Base-by-base conservation (phyloP, 2,888 invertebrate genomes). In the Drosophila kanekoi region DNA sequence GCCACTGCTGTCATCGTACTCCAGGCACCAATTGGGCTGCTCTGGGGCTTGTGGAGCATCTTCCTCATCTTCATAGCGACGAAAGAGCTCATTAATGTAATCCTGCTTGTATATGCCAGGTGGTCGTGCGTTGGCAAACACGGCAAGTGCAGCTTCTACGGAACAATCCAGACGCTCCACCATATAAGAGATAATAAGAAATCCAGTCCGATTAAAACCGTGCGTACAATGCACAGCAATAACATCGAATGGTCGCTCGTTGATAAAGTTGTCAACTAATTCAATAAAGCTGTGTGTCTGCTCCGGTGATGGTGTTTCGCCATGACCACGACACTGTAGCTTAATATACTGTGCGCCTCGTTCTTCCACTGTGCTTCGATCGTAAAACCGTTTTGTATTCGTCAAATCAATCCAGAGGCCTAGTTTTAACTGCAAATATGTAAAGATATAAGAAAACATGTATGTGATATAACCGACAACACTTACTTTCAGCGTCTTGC, bases 21-120 rank as follows among this genome's bases (percentile, higher is more conserved):
- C 98, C 81, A 94, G 93, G 92, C 97, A 98, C 99, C 99, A 99
- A 53, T 95, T 95, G 0, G 99, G 99, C 58, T 96, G 93, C 1
- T 93, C 91, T 0, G 98, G 98, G 1, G 98, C 95, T 0, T 95
- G 94, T 0, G 94, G 94, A 0, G 95, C 95, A 81, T 94, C 95
- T 56, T 93, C 94, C 32, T 95, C 96, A 28, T 95, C 95, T 74
- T 96, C 98, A 91, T 96, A 98, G 2, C 97, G 94, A 62, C 93
- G 93, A 90, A 95, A 98, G 33, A 99, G 92, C 92, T 98, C 98
- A 81, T 95, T 93, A 57, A 99, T 94, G 91, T 99, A 99, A 90
- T 99, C 98, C 76, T 95, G 95, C 92, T 99, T 99, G 93, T 99
- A 99, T 87, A 99, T 99, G 18, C 99, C 99, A 1, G 98, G 98